Conservation (phyloP, 2,888 invertebrate genomes). For the Peribatodes rhomboidaria region DNA sequence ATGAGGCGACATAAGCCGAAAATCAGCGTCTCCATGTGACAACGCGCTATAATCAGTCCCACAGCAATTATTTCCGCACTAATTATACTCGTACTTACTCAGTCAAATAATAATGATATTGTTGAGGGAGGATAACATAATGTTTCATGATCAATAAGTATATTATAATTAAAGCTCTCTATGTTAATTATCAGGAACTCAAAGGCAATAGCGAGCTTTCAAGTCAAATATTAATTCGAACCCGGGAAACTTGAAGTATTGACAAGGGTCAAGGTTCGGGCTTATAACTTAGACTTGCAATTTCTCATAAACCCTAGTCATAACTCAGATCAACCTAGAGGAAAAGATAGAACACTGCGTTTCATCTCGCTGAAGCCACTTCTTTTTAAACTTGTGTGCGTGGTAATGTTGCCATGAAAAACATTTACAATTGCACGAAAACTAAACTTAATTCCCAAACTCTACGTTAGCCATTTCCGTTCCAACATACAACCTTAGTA, state of each 20-base stretch:
- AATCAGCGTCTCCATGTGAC: background rate
- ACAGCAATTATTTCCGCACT: background rate
- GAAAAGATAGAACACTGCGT: too few relatives aligned
- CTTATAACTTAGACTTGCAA: background rate
- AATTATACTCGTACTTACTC: background rate
- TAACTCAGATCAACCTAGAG: too few relatives aligned
- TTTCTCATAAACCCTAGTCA: background rate
- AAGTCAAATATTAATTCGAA: constrained; percentile 10
- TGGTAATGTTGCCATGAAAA: too few relatives aligned
- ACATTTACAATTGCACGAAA: too few relatives aligned
- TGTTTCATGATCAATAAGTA: background rate
- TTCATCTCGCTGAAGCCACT: too few relatives aligned
- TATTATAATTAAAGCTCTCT: constrained; percentile 4
- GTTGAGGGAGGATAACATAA: background rate
- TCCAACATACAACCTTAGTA: too few relatives aligned
- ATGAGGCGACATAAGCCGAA: background rate
- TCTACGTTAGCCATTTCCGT: too few relatives aligned
- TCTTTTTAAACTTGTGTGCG: too few relatives aligned
- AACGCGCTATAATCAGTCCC: background rate
- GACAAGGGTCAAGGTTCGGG: constrained; percentile 13
- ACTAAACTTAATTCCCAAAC: too few relatives aligned
- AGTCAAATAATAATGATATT: background rate
- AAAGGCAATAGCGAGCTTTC: constrained; percentile 5
- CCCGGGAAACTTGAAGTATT: constrained; percentile 19
- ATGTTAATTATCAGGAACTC: constrained; percentile 7